Base-by-base conservation (phyloP, 2,888 invertebrate genomes). In the Lasioglossum oenotherae region DNA sequence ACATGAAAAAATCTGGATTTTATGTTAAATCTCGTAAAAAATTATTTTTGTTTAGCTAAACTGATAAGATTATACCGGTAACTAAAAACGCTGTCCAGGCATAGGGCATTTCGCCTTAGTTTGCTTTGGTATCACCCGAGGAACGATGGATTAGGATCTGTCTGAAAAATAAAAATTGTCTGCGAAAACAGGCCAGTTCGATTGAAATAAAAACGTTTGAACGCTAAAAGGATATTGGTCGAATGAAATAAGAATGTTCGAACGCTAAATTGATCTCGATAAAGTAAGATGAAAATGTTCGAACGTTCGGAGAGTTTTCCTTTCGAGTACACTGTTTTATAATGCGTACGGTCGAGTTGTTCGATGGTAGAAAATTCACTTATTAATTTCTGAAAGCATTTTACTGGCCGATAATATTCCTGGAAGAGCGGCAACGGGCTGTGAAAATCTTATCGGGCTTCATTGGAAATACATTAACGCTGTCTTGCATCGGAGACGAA, bases 401-500 rank as follows among this genome's bases (percentile, higher is more conserved):
- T 69, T 12, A 72, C 19, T 44, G 35, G 31, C 57, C 72, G 72
- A 83, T 81, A 49, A 76, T 53, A 83, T 83, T 75, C 31, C 49
- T 6, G 69, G 69, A 19, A 60, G 16, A 19, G 49, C 64, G 82
- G 64, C 31, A 53, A 16, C 31, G 64, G 64, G 27, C 64, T 31
- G 16, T 64, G 31, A 31, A 64, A 81, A 73, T 64, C 72, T 31
- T 60, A 49, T 72, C 64, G 38, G 74, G 74, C 72, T 83, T 81
- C 81, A 72, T 76, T 81, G 81, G 81, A 81, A 81, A 83, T 64
- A 64, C 82, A 81, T 83, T 83, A 83, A 83, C 82, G 49, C 35
- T 67, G 79, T 74, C 74, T 57, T 44, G 80, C n/a, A 10, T 12
- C n/a, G 49, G 49, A 23, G 74, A 74, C 77, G 82, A 77, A 82